phyloP scores from a whole-genome alignment of 2,113 vertebrate species.

The Kryptolebias marmoratus region DNA sequence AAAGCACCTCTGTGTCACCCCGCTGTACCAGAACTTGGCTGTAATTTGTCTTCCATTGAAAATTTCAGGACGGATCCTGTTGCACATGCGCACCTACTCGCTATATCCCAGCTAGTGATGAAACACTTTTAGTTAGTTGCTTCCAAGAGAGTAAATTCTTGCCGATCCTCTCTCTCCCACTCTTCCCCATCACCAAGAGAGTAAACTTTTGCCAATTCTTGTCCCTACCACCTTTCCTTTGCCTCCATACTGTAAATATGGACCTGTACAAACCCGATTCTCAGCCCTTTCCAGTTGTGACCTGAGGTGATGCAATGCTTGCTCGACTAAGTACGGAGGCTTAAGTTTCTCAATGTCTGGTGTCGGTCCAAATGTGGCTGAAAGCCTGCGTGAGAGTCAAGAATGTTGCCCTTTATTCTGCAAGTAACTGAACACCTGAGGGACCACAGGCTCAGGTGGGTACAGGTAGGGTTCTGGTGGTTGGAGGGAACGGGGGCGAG shows the following conservation, averaged over 20 bases:
- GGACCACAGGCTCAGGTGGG: constrained; percentile 26
- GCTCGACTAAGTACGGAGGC: constrained; percentile 47
- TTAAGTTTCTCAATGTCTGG: constrained; percentile 60
- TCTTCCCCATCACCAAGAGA: too few relatives aligned
- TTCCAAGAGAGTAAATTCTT: constrained; percentile 31
- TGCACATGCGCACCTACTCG: constrained; percentile 18
- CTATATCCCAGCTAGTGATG: constrained; percentile 13
- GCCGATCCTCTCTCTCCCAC: too few relatives aligned
- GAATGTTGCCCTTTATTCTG: constrained; percentile 67
- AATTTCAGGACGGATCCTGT: constrained; percentile 11
- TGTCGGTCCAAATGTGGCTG: constrained; percentile 64
- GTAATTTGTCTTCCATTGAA: constrained; percentile 9
- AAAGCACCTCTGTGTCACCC: constrained; percentile 31
- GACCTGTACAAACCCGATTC: constrained; percentile 50
- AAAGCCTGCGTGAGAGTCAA: constrained; percentile 53
- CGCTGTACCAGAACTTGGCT: constrained; percentile 12
- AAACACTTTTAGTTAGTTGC: constrained; percentile 36
- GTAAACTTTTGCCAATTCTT: constrained; percentile 29
- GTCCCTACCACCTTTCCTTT: neutral
- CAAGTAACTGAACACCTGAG: constrained; percentile 56
- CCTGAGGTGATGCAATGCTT: constrained; percentile 56
- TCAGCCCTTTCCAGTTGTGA: constrained; percentile 42
- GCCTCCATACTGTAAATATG: constrained; percentile 47
- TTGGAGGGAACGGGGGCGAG: neutral
- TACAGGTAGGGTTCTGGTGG: constrained; percentile 26